phyloP scores from a whole-genome alignment of 2,797 vertebrate genomes.

The Lacerta agilis region DNA sequence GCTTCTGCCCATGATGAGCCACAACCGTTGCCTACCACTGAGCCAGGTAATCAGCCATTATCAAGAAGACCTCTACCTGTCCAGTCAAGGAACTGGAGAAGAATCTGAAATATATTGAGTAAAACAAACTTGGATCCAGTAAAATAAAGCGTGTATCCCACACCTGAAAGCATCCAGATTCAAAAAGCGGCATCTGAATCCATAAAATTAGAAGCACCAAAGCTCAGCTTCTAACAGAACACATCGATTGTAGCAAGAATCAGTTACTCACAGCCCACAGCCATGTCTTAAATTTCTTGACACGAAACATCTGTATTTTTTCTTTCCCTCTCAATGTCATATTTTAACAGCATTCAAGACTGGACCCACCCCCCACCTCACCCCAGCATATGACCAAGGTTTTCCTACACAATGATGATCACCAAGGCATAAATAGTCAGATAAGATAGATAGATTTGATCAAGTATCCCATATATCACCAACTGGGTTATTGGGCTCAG shows the following conservation, averaged over 20 bases:
- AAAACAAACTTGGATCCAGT: too few relatives aligned
- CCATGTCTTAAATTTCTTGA: conserved; percentile 22
- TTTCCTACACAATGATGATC: conserved; percentile 5
- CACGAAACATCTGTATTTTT: conserved; percentile 22
- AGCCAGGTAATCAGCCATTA: too few relatives aligned
- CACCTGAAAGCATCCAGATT: too few relatives aligned
- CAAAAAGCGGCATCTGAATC: conserved; percentile 1
- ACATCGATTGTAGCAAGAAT: neutral
- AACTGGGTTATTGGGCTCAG: conserved; percentile 26
- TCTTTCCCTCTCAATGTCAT: neutral
- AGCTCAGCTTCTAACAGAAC: neutral
- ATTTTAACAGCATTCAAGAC: conserved; percentile 30
- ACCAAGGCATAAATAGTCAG: conserved; percentile 9
- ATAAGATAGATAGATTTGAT: conserved; percentile 33
- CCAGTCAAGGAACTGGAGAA: too few relatives aligned
- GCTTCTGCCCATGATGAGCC: too few relatives aligned
- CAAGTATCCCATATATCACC: conserved; percentile 12
- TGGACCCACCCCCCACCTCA: neutral
- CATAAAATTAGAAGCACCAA: conserved; percentile 25
- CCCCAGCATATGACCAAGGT: neutral
- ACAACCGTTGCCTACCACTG: too few relatives aligned
- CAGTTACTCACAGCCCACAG: neutral
- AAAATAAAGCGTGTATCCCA: neutral
- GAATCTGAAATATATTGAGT: too few relatives aligned
- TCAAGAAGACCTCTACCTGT: too few relatives aligned